These are phyloP conservation scores for Epinotia brunnichana DNA, from an alignment of 2,888 invertebrate genomes.

Conservation along the genomic window DNA sequence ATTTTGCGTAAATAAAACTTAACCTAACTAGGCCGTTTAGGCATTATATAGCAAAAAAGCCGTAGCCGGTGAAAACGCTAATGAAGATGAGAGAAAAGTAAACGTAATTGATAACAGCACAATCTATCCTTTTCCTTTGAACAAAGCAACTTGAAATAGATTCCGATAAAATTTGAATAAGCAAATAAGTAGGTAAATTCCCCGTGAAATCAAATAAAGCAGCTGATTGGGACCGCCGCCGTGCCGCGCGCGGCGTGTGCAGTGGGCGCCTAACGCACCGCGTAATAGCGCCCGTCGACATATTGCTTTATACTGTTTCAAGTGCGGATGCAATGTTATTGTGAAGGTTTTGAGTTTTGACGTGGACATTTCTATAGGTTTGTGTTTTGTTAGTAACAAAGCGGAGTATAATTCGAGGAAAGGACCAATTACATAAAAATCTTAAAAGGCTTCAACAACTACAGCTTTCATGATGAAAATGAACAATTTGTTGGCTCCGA, in stretches of 20 bases:
- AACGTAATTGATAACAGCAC: too few relatives aligned
- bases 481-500: too few relatives aligned
- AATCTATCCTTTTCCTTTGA: not conserved
- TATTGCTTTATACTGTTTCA: slow-evolving; percentile 23
- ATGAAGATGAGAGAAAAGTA: too few relatives aligned
- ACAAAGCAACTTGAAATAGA: not conserved
- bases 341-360: not conserved
- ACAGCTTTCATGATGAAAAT: too few relatives aligned
- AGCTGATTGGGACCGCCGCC: slow-evolving; percentile 13
- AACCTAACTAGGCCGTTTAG: too few relatives aligned
- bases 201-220: slow-evolving; percentile 20
- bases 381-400: not conserved
- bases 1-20: too few relatives aligned
- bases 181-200: slow-evolving; percentile 5
- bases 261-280: slow-evolving; percentile 31
- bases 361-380: not conserved
- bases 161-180: not conserved
- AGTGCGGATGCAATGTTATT: not conserved
- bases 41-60: too few relatives aligned
- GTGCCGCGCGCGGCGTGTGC: slow-evolving; percentile 13
- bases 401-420: not conserved
- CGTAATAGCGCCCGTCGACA: slow-evolving; percentile 15
- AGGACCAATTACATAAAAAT: not conserved
- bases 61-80: too few relatives aligned
- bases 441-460: too few relatives aligned